Percentiles rank a stretch among this genome's conserved stretches.
Conservation (phyloP, 2,113 vertebrate genomes). For the Scomber colias region DNA sequence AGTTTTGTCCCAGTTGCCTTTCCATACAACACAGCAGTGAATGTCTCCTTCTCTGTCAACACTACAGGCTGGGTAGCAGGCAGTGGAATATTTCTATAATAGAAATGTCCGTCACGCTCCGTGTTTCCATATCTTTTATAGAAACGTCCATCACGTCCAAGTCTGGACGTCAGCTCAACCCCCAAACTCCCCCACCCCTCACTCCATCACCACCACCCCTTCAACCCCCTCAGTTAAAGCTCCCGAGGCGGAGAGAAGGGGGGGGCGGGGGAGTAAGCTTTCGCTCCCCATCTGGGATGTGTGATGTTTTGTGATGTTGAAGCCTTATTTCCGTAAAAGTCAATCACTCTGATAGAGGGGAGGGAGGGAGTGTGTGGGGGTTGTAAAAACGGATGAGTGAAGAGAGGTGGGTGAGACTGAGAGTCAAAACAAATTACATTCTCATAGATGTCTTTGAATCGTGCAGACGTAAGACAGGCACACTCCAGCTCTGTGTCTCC, state of each 20-base stretch:
- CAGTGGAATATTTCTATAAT: conserved; percentile 62
- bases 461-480: conserved; percentile 14
- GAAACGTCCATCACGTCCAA: conserved; percentile 67
- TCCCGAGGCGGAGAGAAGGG: background rate
- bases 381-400: conserved; percentile 6
- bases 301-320: conserved; percentile 54
- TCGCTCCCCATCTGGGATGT: conserved; percentile 36
- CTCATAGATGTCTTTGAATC: conserved; percentile 36
- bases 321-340: conserved; percentile 63
- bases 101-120: conserved; percentile 76
- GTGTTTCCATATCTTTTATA: conserved; percentile 65
- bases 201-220: background rate
- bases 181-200: conserved; percentile 11
- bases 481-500: conserved; percentile 4
- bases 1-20: conserved; percentile 27
- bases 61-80: conserved; percentile 31
- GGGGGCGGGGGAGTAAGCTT: background rate
- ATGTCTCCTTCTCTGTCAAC: conserved; percentile 10
- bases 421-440: conserved; percentile 63
- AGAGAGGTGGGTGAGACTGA: conserved; percentile 35
- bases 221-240: background rate
- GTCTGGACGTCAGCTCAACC: conserved; percentile 54
- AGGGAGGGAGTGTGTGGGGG: background rate
- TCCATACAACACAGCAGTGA: conserved; percentile 1
- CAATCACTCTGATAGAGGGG: conserved; percentile 36